phyloP scores from a whole-genome alignment of 2,113 vertebrate genomes.

The Oncorhynchus nerka region DNA sequence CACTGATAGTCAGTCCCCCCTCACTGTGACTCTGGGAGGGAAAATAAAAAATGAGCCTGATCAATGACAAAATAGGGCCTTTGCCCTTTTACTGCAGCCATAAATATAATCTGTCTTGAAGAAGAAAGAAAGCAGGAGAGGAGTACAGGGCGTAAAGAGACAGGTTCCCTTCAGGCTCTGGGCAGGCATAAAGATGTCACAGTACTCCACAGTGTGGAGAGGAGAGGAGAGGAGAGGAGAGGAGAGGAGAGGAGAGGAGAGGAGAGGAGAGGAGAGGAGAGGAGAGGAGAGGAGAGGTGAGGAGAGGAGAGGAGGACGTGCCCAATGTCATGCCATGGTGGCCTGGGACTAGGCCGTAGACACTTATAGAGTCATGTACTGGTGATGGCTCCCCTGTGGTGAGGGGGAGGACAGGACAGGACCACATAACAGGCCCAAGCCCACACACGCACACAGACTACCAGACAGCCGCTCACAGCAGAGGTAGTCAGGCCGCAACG shows the following conservation, averaged over 20 bases:
- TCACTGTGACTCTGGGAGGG: constrained; percentile 30
- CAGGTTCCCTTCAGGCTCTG: constrained; percentile 26
- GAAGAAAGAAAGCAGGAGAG: constrained; percentile 37
- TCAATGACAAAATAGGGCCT: constrained; percentile 44
- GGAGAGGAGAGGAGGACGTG: background rate
- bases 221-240: background rate
- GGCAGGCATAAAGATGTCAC: constrained; percentile 53
- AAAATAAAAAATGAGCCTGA: constrained; percentile 56
- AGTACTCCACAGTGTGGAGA: constrained; percentile 19
- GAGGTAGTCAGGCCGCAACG: background rate
- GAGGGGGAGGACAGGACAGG: background rate
- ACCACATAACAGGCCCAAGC: background rate
- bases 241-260: background rate
- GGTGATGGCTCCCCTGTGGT: background rate
- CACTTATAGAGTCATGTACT: constrained; percentile 2
- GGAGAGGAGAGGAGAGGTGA: background rate
- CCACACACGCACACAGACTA: background rate
- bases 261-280: background rate
- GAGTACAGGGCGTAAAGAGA: constrained; percentile 39
- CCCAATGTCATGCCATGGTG: constrained; percentile 4
- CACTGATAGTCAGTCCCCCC: constrained; percentile 35
- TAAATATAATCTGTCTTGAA: constrained; percentile 57
- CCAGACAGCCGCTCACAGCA: background rate
- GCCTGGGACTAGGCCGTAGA: background rate
- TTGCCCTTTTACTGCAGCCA: constrained; percentile 55